These are phyloP conservation scores for Cheilosia vulpina DNA, from an alignment of 2,888 invertebrate species.

Conservation along the genomic window DNA sequence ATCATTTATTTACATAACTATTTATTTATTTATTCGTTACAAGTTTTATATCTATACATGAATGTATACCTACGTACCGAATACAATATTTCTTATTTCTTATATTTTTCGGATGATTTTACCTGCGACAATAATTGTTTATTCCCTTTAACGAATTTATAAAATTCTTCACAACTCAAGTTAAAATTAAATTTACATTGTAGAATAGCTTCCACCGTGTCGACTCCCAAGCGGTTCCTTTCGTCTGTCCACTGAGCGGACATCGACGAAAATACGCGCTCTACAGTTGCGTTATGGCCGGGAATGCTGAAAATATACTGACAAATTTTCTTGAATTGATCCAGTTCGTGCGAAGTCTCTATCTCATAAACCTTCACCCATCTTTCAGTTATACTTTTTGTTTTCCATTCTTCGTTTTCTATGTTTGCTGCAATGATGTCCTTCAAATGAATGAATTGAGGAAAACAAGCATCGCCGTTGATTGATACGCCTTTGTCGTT, in stretches of 20 bases:
- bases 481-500: slow-evolving; percentile 13
- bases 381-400: slow-evolving; percentile 38
- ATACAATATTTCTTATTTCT: slow-evolving; percentile 21
- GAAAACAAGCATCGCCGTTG: slow-evolving; percentile 20
- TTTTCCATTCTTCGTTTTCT: slow-evolving; percentile 41
- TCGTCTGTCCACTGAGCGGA: slow-evolving; percentile 32
- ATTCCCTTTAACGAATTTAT: slow-evolving; percentile 44
- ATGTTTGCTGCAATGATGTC: slow-evolving; percentile 33
- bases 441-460: slow-evolving; percentile 35
- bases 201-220: slow-evolving; percentile 39
- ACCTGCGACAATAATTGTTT: slow-evolving; percentile 34
- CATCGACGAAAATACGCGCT: slow-evolving; percentile 37
- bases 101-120: slow-evolving; percentile 45
- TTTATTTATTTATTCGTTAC: slow-evolving; percentile 7
- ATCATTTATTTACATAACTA: slow-evolving; percentile 27
- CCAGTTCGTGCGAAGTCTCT: slow-evolving; percentile 21
- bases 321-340: slow-evolving; percentile 29
- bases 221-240: slow-evolving; percentile 35
- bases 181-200: slow-evolving; percentile 41
- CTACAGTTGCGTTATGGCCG: slow-evolving; percentile 39
- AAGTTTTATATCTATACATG: background rate
- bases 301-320: slow-evolving; percentile 33
- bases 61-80: background rate
- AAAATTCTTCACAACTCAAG: slow-evolving; percentile 37
- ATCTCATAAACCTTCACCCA: slow-evolving; percentile 35